Evolutionary conservation across 2,888 invertebrate genomes (phyloP).

Genomic region (Leistus spinibarbis): DNA sequence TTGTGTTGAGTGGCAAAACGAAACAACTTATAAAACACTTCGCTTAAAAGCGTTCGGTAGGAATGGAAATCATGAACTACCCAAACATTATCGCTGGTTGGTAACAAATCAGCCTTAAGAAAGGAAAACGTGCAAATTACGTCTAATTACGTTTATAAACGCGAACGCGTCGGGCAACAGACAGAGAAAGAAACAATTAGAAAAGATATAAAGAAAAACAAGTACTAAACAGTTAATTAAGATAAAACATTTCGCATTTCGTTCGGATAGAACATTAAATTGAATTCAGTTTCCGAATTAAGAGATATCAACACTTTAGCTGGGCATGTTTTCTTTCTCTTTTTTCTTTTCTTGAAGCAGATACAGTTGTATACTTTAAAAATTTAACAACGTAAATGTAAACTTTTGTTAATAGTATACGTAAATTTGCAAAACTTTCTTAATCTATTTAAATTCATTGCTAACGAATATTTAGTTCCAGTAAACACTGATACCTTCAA

Average conservation of each 20-base stretch:
- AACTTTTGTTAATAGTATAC: not conserved
- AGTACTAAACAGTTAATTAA: constrained; percentile 11
- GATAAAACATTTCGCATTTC: constrained; percentile 11
- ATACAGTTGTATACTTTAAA: not conserved
- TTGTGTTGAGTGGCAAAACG: not conserved
- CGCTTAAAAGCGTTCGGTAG: not conserved
- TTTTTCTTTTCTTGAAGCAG: not conserved
- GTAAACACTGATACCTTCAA: too few relatives aligned
- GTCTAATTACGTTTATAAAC: constrained; percentile 14
- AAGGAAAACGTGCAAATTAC: constrained; percentile 11
- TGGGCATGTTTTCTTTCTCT: not conserved
- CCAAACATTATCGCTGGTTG: constrained; percentile 3
- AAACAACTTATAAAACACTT: not conserved
- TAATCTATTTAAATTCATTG: constrained; percentile 29
- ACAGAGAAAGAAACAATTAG: not conserved
- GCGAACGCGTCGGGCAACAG: not conserved
- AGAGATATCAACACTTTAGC: constrained; percentile 17
- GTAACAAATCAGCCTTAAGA: constrained; percentile 6
- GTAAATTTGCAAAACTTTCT: constrained; percentile 19
- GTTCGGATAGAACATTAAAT: constrained; percentile 37
- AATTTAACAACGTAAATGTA: not conserved
- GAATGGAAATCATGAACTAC: not conserved
- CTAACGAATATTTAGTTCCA: constrained; percentile 21
- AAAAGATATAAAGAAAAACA: not conserved
- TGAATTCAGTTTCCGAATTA: constrained; percentile 30